Evolutionary conservation across 2,797 vertebrate genomes (phyloP).

Genomic region (Lepus townsendii): DNA sequence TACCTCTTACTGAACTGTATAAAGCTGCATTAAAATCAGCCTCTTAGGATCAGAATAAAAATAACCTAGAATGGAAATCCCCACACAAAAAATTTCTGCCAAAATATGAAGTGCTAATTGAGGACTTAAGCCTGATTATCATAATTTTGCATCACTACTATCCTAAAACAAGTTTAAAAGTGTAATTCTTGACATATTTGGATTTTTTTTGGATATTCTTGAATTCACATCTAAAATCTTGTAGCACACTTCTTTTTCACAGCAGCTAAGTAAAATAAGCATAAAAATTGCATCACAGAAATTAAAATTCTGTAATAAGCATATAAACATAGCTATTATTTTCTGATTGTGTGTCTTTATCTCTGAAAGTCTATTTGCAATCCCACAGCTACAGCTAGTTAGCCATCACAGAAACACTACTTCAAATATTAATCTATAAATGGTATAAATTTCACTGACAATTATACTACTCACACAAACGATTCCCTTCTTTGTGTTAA

Average conservation of each 20-base stretch:
- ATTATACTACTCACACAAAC: background rate
- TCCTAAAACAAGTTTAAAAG: constrained; percentile 21
- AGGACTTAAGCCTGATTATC: constrained; percentile 15
- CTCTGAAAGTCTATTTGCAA: constrained; percentile 36
- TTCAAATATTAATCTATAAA: background rate
- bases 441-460: background rate
- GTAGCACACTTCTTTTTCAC: background rate
- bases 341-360: constrained; percentile 18
- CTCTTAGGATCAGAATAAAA: constrained; percentile 52
- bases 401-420: background rate
- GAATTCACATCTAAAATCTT: constrained; percentile 46
- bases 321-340: background rate
- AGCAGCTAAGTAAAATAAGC: background rate
- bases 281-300: background rate
- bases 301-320: constrained; percentile 38
- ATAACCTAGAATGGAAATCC: constrained; percentile 46
- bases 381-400: background rate
- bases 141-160: background rate
- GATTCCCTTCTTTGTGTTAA: background rate
- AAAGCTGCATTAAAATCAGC: constrained; percentile 48
- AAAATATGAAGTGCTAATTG: constrained; percentile 37
- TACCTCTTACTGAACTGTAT: constrained; percentile 36
- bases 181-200: background rate
- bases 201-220: background rate
- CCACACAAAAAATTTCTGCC: background rate